Evolutionary conservation across 2,888 invertebrate genomes (phyloP).

Genomic region (Sphinx pinastri): DNA sequence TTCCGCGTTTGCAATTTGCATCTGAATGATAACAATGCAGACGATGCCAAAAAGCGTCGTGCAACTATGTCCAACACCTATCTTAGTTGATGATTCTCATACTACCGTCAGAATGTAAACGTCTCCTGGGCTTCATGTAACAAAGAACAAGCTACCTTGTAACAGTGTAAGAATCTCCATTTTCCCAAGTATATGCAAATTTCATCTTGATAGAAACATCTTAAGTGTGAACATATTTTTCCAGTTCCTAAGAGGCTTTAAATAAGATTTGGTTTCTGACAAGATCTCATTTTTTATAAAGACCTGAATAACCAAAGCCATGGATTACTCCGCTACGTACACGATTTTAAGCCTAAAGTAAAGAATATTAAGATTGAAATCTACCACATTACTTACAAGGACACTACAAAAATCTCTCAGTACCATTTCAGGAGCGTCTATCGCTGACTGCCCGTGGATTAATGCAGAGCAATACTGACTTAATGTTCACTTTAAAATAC

Average conservation of each 20-base stretch:
- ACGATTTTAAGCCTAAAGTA: not conserved
- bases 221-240: not conserved
- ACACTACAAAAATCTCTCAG: slow-evolving; percentile 20
- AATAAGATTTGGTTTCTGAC: slow-evolving; percentile 9
- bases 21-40: slow-evolving; percentile 12
- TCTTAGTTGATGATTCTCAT: not conserved
- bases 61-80: slow-evolving; percentile 8
- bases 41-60: not conserved
- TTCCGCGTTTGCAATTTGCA: slow-evolving; percentile 18
- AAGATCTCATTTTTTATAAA: slow-evolving; percentile 7
- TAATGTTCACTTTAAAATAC: slow-evolving; percentile 38
- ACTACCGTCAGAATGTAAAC: not conserved
- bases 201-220: slow-evolving; percentile 14
- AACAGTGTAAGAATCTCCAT: not conserved
- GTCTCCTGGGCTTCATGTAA: not conserved
- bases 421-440: slow-evolving; percentile 6
- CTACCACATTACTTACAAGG: slow-evolving; percentile 4
- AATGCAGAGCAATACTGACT: slow-evolving; percentile 40
- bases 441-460: slow-evolving; percentile 38
- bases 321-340: not conserved
- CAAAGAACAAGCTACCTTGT: not conserved
- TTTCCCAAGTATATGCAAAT: slow-evolving; percentile 8
- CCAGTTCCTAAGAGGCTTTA: slow-evolving; percentile 6
- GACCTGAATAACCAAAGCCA: not conserved
- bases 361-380: not conserved